A percentile compares a stretch with the other conserved stretches of the same genome.
These are phyloP conservation scores for Fragum fragum DNA, from an alignment of 2,888 invertebrate species.

Conservation along the genomic window DNA sequence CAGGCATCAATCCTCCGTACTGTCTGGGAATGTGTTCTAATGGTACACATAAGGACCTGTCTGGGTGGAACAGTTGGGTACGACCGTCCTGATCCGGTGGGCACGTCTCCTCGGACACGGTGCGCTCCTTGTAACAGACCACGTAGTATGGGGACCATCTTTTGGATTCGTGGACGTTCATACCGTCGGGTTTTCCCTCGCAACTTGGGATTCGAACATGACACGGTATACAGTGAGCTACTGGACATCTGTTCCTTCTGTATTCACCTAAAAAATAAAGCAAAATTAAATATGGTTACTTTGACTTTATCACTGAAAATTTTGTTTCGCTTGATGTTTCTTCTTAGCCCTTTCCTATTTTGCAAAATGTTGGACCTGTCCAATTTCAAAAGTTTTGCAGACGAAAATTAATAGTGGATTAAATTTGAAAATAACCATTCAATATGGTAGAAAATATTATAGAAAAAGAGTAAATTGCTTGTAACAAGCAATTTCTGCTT, in stretches of 20 bases:
- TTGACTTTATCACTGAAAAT: too few relatives aligned
- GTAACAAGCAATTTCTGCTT: too few relatives aligned
- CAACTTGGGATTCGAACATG: constrained; percentile 59
- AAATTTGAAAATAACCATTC: too few relatives aligned
- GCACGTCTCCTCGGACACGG: constrained; percentile 48
- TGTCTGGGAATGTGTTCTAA: constrained; percentile 68
- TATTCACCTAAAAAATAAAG: constrained; percentile 60
- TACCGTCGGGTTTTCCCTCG: constrained; percentile 60
- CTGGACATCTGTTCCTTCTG: constrained; percentile 46
- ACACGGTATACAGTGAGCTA: constrained; percentile 66
- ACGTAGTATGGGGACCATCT: constrained; percentile 62
- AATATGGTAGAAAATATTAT: too few relatives aligned
- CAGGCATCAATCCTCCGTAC: constrained; percentile 69
- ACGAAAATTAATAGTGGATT: too few relatives aligned
- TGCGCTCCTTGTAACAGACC: constrained; percentile 62
- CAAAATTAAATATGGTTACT: too few relatives aligned
- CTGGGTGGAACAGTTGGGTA: constrained; percentile 66
- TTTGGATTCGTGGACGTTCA: constrained; percentile 51
- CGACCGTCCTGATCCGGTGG: constrained; percentile 48
- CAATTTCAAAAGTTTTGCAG: too few relatives aligned
- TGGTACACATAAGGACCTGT: constrained; percentile 64
- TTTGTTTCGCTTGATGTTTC: too few relatives aligned
- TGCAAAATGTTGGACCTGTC: too few relatives aligned
- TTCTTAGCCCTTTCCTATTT: too few relatives aligned
- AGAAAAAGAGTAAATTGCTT: too few relatives aligned